Conservation (phyloP, 1,140 invertebrate genomes). For the Drosophila tsacasi region DNA sequence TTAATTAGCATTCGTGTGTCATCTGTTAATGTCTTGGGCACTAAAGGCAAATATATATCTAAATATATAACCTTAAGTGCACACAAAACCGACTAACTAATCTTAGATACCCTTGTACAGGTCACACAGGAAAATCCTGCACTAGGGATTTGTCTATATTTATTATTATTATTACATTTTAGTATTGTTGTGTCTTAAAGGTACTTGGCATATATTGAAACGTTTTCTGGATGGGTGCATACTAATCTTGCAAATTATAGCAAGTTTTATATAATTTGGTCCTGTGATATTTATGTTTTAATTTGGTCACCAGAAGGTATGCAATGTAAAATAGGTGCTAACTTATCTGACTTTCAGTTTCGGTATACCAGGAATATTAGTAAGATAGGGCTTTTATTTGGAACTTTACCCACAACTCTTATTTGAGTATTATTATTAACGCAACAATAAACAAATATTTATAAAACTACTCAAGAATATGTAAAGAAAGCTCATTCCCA, state of each 20-base stretch:
- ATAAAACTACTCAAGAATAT: not conserved
- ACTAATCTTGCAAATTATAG: not conserved
- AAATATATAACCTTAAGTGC: slow-evolving; percentile 9
- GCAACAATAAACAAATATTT: not conserved
- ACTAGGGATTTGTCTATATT: not conserved
- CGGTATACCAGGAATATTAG: not conserved
- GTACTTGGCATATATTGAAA: not conserved
- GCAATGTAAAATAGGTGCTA: not conserved
- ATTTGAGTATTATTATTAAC: not conserved
- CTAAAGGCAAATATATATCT: slow-evolving; percentile 22
- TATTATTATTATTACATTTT: not conserved
- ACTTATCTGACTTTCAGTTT: not conserved
- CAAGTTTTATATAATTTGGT: not conserved
- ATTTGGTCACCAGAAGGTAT: not conserved
- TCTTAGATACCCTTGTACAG: not conserved
- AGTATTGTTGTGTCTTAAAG: not conserved
- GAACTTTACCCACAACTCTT: not conserved
- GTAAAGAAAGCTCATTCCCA: not conserved
- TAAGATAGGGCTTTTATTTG: not conserved
- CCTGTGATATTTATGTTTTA: not conserved
- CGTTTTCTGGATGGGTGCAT: not conserved
- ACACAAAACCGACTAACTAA: not conserved
- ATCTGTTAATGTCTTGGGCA: slow-evolving; percentile 48
- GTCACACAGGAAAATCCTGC: slow-evolving; percentile 13
- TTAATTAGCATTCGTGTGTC: slow-evolving; percentile 75